A percentile compares a stretch with the other conserved stretches of the same genome.
These are phyloP conservation scores for Crocodylus rhombifer DNA, from an alignment of 2,797 vertebrate species.

Conservation along the genomic window DNA sequence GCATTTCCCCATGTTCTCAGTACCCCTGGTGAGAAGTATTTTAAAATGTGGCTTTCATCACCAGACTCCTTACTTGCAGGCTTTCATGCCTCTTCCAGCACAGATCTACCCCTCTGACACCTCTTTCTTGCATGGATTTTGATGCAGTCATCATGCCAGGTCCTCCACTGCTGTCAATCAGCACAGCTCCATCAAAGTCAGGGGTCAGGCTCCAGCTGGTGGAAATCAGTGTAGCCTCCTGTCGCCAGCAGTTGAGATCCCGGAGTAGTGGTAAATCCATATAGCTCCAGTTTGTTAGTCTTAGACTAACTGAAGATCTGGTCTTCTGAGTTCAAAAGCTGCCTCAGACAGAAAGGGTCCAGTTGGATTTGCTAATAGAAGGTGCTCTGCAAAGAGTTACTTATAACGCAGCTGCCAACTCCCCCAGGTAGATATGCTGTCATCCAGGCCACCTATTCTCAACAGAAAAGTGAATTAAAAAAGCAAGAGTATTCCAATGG, in stretches of 20 bases:
- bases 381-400: neutral
- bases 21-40: too few relatives aligned
- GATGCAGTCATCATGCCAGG: neutral
- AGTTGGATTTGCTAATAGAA: too few relatives aligned
- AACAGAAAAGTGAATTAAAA: neutral
- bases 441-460: neutral
- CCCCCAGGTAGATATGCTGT: neutral
- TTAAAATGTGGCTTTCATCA: neutral
- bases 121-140: neutral
- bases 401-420: neutral
- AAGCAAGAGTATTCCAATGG: too few relatives aligned
- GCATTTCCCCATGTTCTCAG: neutral
- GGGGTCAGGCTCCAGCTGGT: neutral
- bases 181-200: neutral
- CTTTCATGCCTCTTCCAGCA: neutral
- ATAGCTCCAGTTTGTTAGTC: neutral
- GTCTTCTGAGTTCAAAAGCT: neutral
- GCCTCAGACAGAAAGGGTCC: neutral
- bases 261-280: too few relatives aligned
- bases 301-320: neutral
- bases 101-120: too few relatives aligned
- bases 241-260: too few relatives aligned
- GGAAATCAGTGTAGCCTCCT: neutral
- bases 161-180: neutral
- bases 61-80: neutral